These are phyloP conservation scores for Megalurothrips usitatus DNA, from an alignment of 2,888 invertebrate genomes.

Conservation along the genomic window DNA sequence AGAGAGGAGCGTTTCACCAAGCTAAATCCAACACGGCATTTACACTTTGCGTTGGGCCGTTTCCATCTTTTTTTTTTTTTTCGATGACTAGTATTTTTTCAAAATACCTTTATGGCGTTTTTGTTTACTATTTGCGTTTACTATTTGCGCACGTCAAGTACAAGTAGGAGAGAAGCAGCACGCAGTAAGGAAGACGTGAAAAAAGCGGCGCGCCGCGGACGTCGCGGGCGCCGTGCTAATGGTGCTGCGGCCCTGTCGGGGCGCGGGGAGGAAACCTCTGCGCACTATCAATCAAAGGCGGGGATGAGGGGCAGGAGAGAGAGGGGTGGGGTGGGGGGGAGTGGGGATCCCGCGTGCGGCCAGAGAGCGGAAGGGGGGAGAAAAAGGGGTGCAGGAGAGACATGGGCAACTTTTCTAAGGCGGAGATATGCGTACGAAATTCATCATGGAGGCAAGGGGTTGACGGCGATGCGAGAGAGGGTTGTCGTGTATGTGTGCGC, in stretches of 20 bases:
- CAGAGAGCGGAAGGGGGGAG: background rate
- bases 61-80: too few species aligned
- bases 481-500: too few species aligned
- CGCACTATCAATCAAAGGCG: slow-evolving; percentile 8
- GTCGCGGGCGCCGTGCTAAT: background rate
- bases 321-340: background rate
- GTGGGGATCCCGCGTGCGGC: background rate
- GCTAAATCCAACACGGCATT: too few species aligned
- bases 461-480: background rate
- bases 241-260: background rate
- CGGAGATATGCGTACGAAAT: background rate
- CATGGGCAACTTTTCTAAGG: background rate
- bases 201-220: background rate
- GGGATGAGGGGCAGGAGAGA: background rate
- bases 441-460: background rate
- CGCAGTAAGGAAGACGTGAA: too few species aligned
- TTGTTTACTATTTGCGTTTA: too few species aligned
- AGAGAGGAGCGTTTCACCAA: too few species aligned
- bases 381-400: too few species aligned
- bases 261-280: background rate
- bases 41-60: too few species aligned
- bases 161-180: too few species aligned
- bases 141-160: too few species aligned
- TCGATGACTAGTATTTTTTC: too few species aligned
- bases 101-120: too few species aligned